These are phyloP conservation scores for Drosophila punjabiensis DNA, from an alignment of 1,140 invertebrate species.

Conservation along the genomic window DNA sequence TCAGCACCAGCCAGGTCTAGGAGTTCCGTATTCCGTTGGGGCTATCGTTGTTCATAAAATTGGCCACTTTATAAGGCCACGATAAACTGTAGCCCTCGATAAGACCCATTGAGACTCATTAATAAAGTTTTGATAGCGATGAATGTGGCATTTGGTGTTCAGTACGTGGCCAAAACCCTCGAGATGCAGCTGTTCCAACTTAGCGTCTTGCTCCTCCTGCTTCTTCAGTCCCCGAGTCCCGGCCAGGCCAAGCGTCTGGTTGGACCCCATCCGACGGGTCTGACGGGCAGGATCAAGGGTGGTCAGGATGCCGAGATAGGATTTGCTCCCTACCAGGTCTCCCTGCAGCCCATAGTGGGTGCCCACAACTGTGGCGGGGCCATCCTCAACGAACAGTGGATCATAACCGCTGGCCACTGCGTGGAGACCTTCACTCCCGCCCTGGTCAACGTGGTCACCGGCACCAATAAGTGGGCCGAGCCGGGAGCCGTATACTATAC, in stretches of 20 bases:
- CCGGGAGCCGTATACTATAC: constrained; percentile 54
- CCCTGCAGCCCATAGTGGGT: constrained; percentile 57
- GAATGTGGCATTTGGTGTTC: constrained; percentile 35
- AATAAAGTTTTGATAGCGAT: constrained; percentile 43
- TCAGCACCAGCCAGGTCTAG: constrained; percentile 12
- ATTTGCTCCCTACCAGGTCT: constrained; percentile 84
- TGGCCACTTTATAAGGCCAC: constrained; percentile 28
- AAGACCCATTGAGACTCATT: not conserved
- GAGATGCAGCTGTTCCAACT: constrained; percentile 50
- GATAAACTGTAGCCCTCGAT: constrained; percentile 44
- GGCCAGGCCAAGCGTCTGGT: constrained; percentile 31
- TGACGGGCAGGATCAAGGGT: constrained; percentile 80
- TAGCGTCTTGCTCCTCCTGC: constrained; percentile 30
- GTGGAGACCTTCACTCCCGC: constrained; percentile 33
- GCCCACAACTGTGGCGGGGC: constrained; percentile 85
- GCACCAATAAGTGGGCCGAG: constrained; percentile 54
- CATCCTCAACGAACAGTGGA: constrained; percentile 80
- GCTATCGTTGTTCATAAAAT: constrained; percentile 32
- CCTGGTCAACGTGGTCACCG: constrained; percentile 46
- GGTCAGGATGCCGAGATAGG: constrained; percentile 81
- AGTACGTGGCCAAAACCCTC: constrained; percentile 24
- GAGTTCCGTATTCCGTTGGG: not conserved
- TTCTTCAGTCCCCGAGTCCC: constrained; percentile 6
- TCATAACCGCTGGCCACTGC: constrained; percentile 85
- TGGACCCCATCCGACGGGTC: not conserved